phyloP scores from a whole-genome alignment of 2,888 invertebrate genomes.

The Lepidocyrtinus sp. region DNA sequence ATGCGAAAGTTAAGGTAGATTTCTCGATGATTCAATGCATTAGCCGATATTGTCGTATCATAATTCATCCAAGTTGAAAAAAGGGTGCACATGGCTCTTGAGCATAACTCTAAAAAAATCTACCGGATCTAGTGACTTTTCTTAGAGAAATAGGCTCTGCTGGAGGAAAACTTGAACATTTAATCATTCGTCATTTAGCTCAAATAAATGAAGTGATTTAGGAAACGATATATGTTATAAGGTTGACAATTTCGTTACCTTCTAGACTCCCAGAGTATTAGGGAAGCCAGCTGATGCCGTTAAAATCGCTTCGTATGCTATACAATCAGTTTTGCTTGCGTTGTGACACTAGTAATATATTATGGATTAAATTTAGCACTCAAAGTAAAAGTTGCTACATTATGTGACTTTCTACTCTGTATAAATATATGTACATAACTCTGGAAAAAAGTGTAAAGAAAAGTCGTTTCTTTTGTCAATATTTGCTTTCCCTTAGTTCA shows the following conservation, averaged over 20 bases:
- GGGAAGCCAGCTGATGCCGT: no score
- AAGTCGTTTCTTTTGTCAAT: conserved; percentile 56
- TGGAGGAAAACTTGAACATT: conserved; percentile 39
- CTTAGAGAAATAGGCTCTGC: conserved; percentile 13
- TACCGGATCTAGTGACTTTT: conserved; percentile 44
- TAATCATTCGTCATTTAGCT: conserved; percentile 55
- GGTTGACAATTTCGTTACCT: no score
- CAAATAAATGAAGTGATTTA: conserved; percentile 50
- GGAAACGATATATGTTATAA: no score
- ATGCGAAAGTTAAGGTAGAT: no score
- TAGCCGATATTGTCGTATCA: conserved; percentile 25
- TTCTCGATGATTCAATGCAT: conserved; percentile 10
- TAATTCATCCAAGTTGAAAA: conserved; percentile 38
- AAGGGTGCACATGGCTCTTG: conserved; percentile 23
- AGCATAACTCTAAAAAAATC: conserved; percentile 13
- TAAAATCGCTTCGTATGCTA: no score
- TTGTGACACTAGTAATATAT: conserved; percentile 1
- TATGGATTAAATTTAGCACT: conserved; percentile 5
- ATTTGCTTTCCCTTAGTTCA: conserved; percentile 57
- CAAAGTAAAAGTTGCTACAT: not conserved
- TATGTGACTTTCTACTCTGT: not conserved
- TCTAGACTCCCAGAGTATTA: no score
- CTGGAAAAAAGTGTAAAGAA: conserved; percentile 23
- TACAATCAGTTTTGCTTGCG: not conserved
- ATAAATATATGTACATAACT: not conserved